Conservation (phyloP, 2,113 vertebrate genomes). For the Odontophorus gujanensis region DNA sequence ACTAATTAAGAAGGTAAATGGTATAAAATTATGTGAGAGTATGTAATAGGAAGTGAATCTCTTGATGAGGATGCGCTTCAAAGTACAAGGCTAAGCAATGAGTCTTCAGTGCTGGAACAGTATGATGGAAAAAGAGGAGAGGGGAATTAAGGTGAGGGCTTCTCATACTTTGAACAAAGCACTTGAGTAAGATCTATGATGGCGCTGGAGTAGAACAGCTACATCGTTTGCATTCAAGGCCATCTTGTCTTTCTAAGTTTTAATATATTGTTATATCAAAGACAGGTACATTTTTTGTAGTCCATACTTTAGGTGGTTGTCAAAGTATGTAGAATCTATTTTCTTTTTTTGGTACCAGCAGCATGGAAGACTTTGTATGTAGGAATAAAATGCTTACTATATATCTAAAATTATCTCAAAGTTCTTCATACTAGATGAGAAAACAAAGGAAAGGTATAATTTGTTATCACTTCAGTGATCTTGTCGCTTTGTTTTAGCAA, state of each 20-base stretch:
- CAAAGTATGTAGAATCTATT: not conserved
- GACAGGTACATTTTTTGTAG: not conserved
- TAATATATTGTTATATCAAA: not conserved
- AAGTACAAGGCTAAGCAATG: not conserved
- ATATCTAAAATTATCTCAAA: not conserved
- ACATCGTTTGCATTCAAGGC: not conserved
- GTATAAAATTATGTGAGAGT: not conserved
- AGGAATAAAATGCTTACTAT: not conserved
- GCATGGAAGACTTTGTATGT: not conserved
- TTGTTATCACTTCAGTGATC: not conserved
- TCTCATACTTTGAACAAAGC: not conserved
- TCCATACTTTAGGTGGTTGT: not conserved
- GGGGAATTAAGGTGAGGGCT: not conserved
- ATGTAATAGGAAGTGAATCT: not conserved
- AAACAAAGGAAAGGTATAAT: not conserved
- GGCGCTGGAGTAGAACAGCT: not conserved
- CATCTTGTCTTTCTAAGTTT: conserved; percentile 16
- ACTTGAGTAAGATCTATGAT: not conserved
- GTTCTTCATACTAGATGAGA: not conserved
- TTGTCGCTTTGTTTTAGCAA: not conserved
- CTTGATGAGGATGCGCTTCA: not conserved
- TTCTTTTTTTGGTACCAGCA: not conserved
- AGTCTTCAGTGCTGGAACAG: not conserved
- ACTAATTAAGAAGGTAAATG: not conserved
- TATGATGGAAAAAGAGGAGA: not conserved